phyloP scores from a whole-genome alignment of 2,797 vertebrate species.

The Ceryle rudis region DNA sequence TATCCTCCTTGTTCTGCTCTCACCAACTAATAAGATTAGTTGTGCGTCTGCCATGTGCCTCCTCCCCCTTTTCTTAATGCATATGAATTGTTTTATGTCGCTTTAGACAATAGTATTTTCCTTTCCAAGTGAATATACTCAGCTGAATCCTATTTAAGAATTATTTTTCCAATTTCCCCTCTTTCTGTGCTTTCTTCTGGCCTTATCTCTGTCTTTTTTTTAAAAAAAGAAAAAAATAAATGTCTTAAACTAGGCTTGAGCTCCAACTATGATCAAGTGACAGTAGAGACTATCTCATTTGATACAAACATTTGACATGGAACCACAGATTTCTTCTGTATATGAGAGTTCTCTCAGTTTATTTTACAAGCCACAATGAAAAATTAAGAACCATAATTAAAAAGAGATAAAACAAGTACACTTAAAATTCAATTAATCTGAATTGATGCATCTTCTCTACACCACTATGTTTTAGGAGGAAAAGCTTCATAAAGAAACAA shows the following conservation, averaged over 20 bases:
- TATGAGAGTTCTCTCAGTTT: neutral
- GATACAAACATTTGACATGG: neutral
- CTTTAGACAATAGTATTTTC: neutral
- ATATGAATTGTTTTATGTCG: neutral
- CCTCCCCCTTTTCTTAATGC: neutral
- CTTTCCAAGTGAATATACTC: neutral
- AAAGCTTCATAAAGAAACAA: neutral
- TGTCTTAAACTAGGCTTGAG: neutral
- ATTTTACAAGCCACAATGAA: neutral
- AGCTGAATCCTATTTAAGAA: neutral
- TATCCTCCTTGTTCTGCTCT: constrained; percentile 45
- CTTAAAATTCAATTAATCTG: neutral
- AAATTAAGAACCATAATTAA: neutral
- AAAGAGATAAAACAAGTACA: neutral
- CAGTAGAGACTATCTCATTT: neutral
- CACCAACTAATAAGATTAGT: constrained; percentile 34
- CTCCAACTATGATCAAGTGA: neutral
- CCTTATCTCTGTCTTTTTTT: neutral
- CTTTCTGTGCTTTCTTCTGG: neutral
- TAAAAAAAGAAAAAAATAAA: neutral
- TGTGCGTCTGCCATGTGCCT: neutral
- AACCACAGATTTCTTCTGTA: neutral
- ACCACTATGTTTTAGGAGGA: neutral
- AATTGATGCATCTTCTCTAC: neutral
- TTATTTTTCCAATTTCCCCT: neutral